Percentiles rank a stretch among this genome's conserved stretches.
Conservation (phyloP, 2,113 vertebrate species). For the Ranitomeya imitator region DNA sequence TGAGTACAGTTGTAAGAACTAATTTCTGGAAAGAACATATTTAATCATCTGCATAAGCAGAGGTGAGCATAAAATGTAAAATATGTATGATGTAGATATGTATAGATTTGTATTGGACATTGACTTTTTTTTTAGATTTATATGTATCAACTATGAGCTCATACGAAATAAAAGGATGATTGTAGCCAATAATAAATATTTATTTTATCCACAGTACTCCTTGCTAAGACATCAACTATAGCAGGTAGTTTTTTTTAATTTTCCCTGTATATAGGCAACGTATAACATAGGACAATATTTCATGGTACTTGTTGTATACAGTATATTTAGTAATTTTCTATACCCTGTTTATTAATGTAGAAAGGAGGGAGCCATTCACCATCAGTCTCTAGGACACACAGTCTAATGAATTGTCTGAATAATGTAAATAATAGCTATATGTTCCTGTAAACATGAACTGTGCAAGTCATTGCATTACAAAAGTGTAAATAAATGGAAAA, state of each 20-base stretch:
- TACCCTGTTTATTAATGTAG: neutral
- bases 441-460: neutral
- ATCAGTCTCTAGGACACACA: too few species aligned
- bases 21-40: neutral
- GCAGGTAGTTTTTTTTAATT: neutral
- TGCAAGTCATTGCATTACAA: too few species aligned
- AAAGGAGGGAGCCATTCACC: too few species aligned
- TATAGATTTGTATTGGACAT: neutral
- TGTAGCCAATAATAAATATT: neutral
- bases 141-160: neutral
- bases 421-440: neutral
- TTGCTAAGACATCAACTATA: too few species aligned
- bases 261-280: neutral
- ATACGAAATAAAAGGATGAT: neutral
- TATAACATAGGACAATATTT: neutral
- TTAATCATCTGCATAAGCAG: neutral
- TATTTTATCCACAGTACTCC: neutral
- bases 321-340: neutral
- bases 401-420: too few species aligned
- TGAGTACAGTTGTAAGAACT: neutral
- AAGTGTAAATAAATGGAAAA: too few species aligned
- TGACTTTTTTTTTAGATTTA: neutral
- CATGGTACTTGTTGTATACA: neutral
- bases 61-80: neutral
- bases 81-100: neutral